Evolutionary conservation across 2,113 vertebrate genomes (phyloP).

Genomic region (Trematocara unimaculatum): DNA sequence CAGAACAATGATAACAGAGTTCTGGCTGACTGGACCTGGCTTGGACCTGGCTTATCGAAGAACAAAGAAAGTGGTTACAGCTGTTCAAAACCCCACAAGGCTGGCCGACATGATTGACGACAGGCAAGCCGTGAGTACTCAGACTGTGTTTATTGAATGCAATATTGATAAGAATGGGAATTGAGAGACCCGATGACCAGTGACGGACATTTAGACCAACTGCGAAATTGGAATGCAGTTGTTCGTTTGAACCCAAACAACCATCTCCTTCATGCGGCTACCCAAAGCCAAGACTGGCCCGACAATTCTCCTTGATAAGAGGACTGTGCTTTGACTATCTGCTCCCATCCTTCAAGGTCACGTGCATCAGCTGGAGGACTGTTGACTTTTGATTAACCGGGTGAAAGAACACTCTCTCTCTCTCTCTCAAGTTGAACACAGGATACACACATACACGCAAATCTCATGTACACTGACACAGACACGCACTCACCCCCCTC

Average conservation of each 20-base stretch:
- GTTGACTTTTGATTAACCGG: not conserved
- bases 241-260: not conserved
- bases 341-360: not conserved
- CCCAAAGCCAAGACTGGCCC: not conserved
- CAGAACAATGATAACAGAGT: fast-evolving
- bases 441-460: fast-evolving
- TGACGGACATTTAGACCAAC: not conserved
- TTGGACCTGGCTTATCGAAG: not conserved
- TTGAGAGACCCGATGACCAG: not conserved
- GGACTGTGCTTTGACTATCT: not conserved
- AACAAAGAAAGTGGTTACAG: not conserved
- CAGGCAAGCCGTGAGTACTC: fast-evolving
- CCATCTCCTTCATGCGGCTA: not conserved
- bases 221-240: not conserved
- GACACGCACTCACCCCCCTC: fast-evolving
- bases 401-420: not conserved
- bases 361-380: not conserved
- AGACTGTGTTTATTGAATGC: not conserved
- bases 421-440: not conserved
- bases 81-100: not conserved
- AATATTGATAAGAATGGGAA: not conserved
- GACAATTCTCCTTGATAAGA: not conserved
- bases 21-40: not conserved
- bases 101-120: not conserved
- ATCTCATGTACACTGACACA: not conserved